Evolutionary conservation across 1,140 invertebrate species (phyloP).

Genomic region (Lucilia sericata): DNA sequence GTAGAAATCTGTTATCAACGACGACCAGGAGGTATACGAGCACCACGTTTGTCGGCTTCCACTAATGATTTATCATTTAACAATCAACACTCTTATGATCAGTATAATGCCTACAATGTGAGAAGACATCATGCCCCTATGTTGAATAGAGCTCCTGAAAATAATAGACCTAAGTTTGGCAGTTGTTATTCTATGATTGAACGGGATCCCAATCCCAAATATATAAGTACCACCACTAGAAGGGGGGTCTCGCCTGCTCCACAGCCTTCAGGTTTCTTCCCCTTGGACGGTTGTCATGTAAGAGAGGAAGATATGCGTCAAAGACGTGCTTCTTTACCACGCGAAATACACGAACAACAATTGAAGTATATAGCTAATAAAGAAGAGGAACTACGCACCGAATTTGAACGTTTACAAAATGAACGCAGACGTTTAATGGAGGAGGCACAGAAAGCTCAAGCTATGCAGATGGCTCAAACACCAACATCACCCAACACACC

Average conservation of each 20-base stretch:
- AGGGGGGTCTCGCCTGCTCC: conserved; percentile 70
- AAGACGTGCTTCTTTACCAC: conserved; percentile 73
- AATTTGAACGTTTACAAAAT: conserved; percentile 72
- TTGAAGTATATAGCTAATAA: conserved; percentile 77
- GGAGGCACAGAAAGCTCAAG: conserved; percentile 63
- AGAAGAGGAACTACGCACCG: conserved; percentile 74
- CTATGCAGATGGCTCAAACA: conserved; percentile 48
- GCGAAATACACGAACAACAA: conserved; percentile 77
- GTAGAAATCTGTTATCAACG: conserved; percentile 66
- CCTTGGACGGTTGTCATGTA: conserved; percentile 59
- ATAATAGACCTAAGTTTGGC: conserved; percentile 56
- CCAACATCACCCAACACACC: conserved; percentile 45
- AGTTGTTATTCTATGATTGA: conserved; percentile 68
- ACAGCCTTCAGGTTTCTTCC: conserved; percentile 61
- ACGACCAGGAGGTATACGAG: conserved; percentile 54
- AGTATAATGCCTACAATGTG: conserved; percentile 57
- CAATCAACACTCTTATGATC: conserved; percentile 49
- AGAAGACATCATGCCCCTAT: conserved; percentile 58
- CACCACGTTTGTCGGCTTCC: conserved; percentile 59
- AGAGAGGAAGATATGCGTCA: conserved; percentile 53
- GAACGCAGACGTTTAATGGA: conserved; percentile 69
- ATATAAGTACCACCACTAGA: conserved; percentile 67
- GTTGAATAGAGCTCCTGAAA: conserved; percentile 54
- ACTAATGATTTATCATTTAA: conserved; percentile 59
- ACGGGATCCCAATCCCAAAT: conserved; percentile 69